phyloP scores from a whole-genome alignment of 2,888 invertebrate genomes.

The Erpobdella octoculata region DNA sequence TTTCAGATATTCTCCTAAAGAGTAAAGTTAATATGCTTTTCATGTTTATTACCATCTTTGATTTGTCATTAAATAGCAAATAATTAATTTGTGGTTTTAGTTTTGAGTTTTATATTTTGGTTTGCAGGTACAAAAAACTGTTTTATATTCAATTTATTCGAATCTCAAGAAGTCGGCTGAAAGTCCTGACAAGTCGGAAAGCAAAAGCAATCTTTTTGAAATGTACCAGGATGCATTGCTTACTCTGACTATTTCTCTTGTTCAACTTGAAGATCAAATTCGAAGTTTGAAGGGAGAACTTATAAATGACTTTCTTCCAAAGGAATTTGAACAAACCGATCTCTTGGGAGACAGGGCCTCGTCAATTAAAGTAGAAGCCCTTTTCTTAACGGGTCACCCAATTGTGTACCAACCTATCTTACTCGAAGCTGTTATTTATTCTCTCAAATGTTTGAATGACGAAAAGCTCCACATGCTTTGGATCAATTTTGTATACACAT shows the following conservation, averaged over 20 bases:
- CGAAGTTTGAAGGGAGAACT: not conserved
- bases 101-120: not conserved
- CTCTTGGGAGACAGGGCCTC: not conserved
- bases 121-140: slow-evolving; percentile 64
- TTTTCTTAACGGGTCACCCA: slow-evolving; percentile 51
- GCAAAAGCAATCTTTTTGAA: not conserved
- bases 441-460: not conserved
- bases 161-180: not conserved
- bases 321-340: slow-evolving; percentile 19
- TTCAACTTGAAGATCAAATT: slow-evolving; percentile 18
- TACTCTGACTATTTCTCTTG: not conserved
- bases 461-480: slow-evolving; percentile 63
- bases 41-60: not conserved
- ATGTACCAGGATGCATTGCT: slow-evolving; percentile 15
- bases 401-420: slow-evolving; percentile 70
- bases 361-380: not conserved
- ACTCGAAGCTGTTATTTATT: slow-evolving; percentile 60
- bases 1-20: slow-evolving; percentile 63
- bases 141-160: slow-evolving; percentile 64
- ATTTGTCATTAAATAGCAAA: not conserved
- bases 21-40: slow-evolving; percentile 60
- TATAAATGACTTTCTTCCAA: slow-evolving; percentile 14
- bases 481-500: slow-evolving; percentile 71
- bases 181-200: not conserved
- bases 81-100: not conserved